These are phyloP conservation scores for Cheilosia vernalis DNA, from an alignment of 2,888 invertebrate genomes.

Conservation along the genomic window DNA sequence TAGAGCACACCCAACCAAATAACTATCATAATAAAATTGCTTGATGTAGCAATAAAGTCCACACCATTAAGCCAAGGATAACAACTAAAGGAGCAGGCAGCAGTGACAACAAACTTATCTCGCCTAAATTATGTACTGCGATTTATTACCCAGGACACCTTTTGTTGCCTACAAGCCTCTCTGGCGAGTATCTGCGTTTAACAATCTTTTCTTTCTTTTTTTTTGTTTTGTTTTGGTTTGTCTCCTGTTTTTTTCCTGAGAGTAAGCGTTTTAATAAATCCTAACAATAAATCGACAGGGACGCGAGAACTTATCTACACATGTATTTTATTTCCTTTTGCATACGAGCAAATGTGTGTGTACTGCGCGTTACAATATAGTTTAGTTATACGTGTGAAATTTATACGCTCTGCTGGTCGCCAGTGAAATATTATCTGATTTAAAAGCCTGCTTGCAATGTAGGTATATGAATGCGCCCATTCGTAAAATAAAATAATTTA, in stretches of 20 bases:
- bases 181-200: constrained; percentile 33
- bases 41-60: constrained; percentile 65
- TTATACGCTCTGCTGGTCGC: background rate
- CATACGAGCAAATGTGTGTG: background rate
- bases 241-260: constrained; percentile 14
- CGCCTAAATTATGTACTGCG: constrained; percentile 51
- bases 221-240: background rate
- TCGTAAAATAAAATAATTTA: background rate
- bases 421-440: background rate
- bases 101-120: constrained; percentile 62
- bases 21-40: constrained; percentile 53
- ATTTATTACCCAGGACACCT: constrained; percentile 56
- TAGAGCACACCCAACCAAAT: constrained; percentile 35
- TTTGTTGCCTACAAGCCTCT: constrained; percentile 39
- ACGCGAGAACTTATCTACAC: constrained; percentile 7
- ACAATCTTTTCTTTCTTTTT: constrained; percentile 15
- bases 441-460: background rate
- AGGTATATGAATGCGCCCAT: background rate
- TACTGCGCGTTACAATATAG: background rate
- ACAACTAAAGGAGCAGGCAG: constrained; percentile 34
- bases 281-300: constrained; percentile 39
- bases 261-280: constrained; percentile 34
- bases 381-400: background rate
- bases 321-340: background rate
- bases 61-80: constrained; percentile 64